phyloP scores from a whole-genome alignment of 2,113 vertebrate species.

The Cisticola juncidis region DNA sequence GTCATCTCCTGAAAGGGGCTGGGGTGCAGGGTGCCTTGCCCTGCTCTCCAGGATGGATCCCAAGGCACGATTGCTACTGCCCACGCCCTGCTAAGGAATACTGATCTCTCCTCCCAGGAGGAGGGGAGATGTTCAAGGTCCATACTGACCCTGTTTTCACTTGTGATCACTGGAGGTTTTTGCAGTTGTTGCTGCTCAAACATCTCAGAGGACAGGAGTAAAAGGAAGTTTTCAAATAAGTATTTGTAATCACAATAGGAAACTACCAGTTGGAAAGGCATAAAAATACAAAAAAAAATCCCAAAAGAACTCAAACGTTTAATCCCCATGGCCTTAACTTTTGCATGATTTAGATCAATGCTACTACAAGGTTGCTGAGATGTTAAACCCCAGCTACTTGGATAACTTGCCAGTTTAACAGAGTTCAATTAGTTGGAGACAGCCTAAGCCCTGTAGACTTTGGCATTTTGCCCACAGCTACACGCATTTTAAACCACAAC shows the following conservation, averaged over 20 bases:
- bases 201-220: neutral
- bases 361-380: neutral
- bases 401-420: neutral
- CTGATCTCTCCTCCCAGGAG: neutral
- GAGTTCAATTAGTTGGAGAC: neutral
- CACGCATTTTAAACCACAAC: neutral
- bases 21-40: neutral
- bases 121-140: neutral
- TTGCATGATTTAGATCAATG: neutral
- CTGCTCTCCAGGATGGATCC: neutral
- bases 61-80: neutral
- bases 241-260: neutral
- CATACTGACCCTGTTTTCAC: neutral
- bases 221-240: neutral
- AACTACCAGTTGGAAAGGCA: neutral
- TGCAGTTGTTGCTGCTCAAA: neutral
- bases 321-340: neutral
- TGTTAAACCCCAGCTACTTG: neutral
- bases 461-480: neutral
- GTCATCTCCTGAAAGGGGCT: rapidly evolving
- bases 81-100: rapidly evolving
- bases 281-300: neutral
- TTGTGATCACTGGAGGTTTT: neutral
- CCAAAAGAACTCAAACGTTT: neutral
- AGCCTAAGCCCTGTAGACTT: neutral